Conservation (phyloP, 2,888 invertebrate genomes). For the Pilophorus perplexus region DNA sequence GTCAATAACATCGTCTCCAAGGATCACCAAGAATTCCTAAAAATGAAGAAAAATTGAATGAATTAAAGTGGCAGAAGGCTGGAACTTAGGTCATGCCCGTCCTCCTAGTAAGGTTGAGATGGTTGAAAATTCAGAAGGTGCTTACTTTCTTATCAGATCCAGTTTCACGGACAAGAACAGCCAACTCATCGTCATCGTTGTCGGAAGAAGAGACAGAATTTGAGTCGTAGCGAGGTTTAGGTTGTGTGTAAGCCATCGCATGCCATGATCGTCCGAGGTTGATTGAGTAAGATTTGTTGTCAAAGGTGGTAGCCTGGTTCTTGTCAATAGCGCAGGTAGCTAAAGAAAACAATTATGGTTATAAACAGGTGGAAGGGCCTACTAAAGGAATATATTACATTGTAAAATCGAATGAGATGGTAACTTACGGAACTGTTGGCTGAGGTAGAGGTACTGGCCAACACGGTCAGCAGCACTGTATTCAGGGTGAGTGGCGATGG, state of each 20-base stretch:
- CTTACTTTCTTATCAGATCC: constrained; percentile 50
- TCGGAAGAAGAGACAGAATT: constrained; percentile 13
- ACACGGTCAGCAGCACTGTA: constrained; percentile 53
- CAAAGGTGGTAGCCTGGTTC: constrained; percentile 62
- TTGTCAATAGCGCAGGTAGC: constrained; percentile 64
- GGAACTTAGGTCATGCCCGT: not conserved
- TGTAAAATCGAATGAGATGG: too few species aligned
- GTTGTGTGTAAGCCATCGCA: constrained; percentile 42
- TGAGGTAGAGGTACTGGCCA: constrained; percentile 52
- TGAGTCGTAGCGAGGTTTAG: constrained; percentile 15
- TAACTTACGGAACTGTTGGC: constrained; percentile 60
- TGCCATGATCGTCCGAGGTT: constrained; percentile 61
- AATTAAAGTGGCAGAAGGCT: not conserved
- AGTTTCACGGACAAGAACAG: constrained; percentile 51
- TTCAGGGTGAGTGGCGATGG: constrained; percentile 57
- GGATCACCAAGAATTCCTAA: constrained; percentile 55
- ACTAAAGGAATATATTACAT: too few species aligned
- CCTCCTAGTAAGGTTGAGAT: not conserved
- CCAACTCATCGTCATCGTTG: constrained; percentile 37
- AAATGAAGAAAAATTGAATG: not conserved
- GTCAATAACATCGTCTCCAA: constrained; percentile 55
- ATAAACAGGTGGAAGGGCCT: too few species aligned
- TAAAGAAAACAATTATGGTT: too few species aligned
- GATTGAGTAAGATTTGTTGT: constrained; percentile 61
- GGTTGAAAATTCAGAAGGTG: not conserved